Base-by-base conservation (phyloP, 2,797 vertebrate genomes). In the Anolis apletophallus region DNA sequence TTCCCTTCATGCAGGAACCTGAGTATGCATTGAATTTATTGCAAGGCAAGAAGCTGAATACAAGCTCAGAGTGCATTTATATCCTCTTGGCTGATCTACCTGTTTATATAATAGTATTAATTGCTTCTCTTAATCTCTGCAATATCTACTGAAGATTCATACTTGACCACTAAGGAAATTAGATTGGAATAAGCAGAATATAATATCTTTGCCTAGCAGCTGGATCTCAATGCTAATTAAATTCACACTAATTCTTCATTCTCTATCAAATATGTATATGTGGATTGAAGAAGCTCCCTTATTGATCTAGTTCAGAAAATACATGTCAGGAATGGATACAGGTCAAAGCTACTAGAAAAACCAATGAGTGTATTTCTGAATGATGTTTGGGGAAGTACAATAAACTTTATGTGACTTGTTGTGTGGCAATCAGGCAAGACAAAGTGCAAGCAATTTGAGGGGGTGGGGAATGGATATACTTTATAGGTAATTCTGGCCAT, bases 111-210 rank as follows among this genome's bases (percentile, higher is more conserved):
- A 96, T 92, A 94, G 91, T 78, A 91, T 95, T 93, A 96, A 95
- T 95, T 95, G 94, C 94, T 94, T 94, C 93, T 95, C 91, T 94
- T 96, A 97, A 97, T 97, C 96, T 26, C 91, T 90, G 91, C 94
- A 86, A 83, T 92, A 96, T 95, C 96, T 96, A 90, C 81, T 97
- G 94, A 96, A 97, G 96, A 97, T 95, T 97, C 95, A 97, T 96
- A 94, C 92, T 83, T 90, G 94, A 95, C 89, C 83, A 92, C 87
- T 92, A 95, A 94, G 94, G 92, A 95, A 96, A 95, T 93, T 85
- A 91, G 92, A 95, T 93, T 94, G 92, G 90, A 94, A 94, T 88
- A 96, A 96, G 91, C 12, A 9, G 87, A 88, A 94, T 90, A 92
- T 87, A 92, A 87, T 88, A 94, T 93, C 92, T 91, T 93, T 90